Conservation (phyloP, 2,888 invertebrate species). For the Steinernema scapterisci region DNA sequence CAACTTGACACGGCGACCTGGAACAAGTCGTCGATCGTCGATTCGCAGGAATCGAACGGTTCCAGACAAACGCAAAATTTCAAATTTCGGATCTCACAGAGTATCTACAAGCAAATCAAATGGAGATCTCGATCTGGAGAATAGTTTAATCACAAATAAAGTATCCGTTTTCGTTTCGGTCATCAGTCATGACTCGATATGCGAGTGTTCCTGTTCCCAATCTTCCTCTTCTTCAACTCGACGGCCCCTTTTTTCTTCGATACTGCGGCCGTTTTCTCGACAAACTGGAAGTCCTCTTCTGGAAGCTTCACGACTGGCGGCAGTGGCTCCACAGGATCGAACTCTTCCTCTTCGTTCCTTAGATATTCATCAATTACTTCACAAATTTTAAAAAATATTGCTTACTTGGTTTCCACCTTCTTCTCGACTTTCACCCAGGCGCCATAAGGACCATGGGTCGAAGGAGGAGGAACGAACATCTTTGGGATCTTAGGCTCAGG, state of each 20-base stretch:
- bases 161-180: no score
- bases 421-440: conserved; percentile 41
- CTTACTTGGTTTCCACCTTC: conserved; percentile 25
- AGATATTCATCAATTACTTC: no score
- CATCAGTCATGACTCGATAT: not conserved
- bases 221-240: conserved; percentile 35
- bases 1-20: no score
- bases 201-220: not conserved
- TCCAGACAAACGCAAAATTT: no score
- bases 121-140: no score
- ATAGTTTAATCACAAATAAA: no score
- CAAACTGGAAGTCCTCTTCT: conserved; percentile 36
- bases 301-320: conserved; percentile 32
- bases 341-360: conserved; percentile 17
- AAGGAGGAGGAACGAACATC: conserved; percentile 5
- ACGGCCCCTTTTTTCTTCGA: conserved; percentile 34
- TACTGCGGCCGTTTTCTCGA: conserved; percentile 23
- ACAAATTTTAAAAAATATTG: conserved; percentile 7
- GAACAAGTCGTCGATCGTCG: no score
- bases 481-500: not conserved
- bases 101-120: no score
- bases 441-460: conserved; percentile 35
- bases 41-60: no score
- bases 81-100: no score
- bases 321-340: not conserved